Base-by-base conservation (phyloP, 2,113 vertebrate species). In the Setophaga coronata region DNA sequence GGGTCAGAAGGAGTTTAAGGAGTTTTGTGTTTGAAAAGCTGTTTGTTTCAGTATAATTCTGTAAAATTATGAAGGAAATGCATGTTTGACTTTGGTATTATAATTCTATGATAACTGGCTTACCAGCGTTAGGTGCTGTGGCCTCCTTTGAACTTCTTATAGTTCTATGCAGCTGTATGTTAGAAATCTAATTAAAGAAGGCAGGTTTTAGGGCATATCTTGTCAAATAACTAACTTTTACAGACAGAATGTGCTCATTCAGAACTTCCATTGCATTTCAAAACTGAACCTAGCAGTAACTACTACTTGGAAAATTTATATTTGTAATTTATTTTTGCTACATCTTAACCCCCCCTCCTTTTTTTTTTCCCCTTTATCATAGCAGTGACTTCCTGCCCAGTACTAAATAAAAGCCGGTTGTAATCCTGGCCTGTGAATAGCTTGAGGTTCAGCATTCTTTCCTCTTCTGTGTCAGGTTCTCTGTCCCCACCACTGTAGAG, bases 401-500 rank as follows among this genome's bases (percentile, higher is more conserved):
- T 80, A 33, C 51, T 66, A 65, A 91, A 81, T 77, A 62, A 91
- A 91, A 91, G 43, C 51, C 45, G 48, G 1, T 89, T 87, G 69
- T 91, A 84, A 87, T 92, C 42, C 62, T 65, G 65, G 20, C 28
- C 56, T 90, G 18, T 82, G 62, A 86, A 80, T 60, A 80, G 83
- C 28, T 89, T 73, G 38, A 54, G 64, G 60, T 94, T 73, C 60
- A 89, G 80, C 93, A 78, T 97, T 95, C 60, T 69, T 94, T 91
- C 74, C 54, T 92, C 42, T 89, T 85, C 78, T 85, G 18, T 83
- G 71, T 82, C 79, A 69, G 58, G 21, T 82, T 86, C 54, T 90
- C 66, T 89, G 62, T 91, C 83, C 43, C 23, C 18, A 38, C 23
- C 33, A 31, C 43, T 66, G 64, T 29, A 64, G 57, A 56, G 36